Evolutionary conservation across 2,113 vertebrate genomes (phyloP), one percentile per base, ranked within the genome.

Genomic region (Camelus dromedarius): DNA sequence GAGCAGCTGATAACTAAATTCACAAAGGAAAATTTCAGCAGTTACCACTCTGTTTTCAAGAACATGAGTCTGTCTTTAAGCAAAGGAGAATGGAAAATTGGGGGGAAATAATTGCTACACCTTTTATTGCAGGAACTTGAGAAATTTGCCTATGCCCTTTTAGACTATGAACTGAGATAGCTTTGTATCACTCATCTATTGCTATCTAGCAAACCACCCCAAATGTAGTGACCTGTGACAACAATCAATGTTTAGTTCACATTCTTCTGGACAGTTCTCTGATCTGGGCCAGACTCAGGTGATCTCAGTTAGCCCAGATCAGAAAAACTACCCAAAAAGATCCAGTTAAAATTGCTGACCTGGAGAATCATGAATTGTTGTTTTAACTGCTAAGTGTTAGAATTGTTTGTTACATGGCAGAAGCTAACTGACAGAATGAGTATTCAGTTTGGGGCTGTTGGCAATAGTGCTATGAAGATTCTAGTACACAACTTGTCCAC

Each of bases 51-150:
- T 69, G 12, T 82, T 91, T 87, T 32, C 46, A 73, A 93, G 95
- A 91, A 79, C 62, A 88, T 11, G 11, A 64, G 35, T 82, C 64
- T 89, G 69, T 89, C 56, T 88, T 70, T 64, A 62, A 88, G 82
- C 50, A 91, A 69, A 75, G 48, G 56, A 69, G 16, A 88, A 90
- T 35, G 69, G 52, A 73, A 93, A 80, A 72, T 48, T 73, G 35
- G 52, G 22, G 35, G 30, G 30, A 60, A 64, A 85, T 79, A 76
- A 95, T 77, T 67, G 35, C 81, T 89, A 81, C 32, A 77, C 54
- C 70, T 88, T 95, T 73, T 91, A 93, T 83, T 95, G 35, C 28
- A 83, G 28, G 52, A 94, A 93, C 52, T 66, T 82, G 58, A 87
- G 67, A 83, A 89, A 70, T 48, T 50, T 67, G 30, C 72, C 76